phyloP scores from a whole-genome alignment of 2,113 vertebrate species.

The Labrus mixtus region DNA sequence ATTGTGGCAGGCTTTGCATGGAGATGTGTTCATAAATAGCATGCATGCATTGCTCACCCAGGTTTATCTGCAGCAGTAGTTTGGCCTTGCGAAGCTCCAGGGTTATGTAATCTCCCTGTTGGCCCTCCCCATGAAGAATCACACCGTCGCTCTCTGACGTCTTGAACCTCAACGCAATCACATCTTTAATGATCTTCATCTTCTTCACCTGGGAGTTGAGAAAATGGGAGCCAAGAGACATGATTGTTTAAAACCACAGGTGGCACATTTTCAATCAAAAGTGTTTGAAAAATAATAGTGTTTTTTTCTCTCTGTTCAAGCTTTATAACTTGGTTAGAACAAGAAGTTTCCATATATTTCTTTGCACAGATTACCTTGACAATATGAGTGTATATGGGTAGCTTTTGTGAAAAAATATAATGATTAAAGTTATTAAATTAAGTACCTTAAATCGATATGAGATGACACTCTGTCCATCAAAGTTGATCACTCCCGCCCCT shows the following conservation, averaged over 20 bases:
- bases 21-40: not conserved
- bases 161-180: slow-evolving; percentile 97
- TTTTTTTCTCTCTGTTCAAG: too few relatives aligned
- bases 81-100: slow-evolving; percentile 92
- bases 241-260: not conserved
- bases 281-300: too few relatives aligned
- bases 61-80: slow-evolving; percentile 93
- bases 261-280: not conserved
- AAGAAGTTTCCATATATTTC: too few relatives aligned
- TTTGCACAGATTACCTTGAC: too few relatives aligned
- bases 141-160: slow-evolving; percentile 96
- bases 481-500: slow-evolving; percentile 98
- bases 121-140: slow-evolving; percentile 96
- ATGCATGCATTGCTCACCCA: slow-evolving; percentile 82
- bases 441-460: slow-evolving; percentile 93
- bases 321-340: too few relatives aligned
- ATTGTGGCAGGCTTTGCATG: too few relatives aligned
- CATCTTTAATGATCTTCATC: slow-evolving; percentile 98
- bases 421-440: not conserved
- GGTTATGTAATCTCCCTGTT: slow-evolving; percentile 98
- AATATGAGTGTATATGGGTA: too few relatives aligned
- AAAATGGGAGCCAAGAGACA: slow-evolving; percentile 7
- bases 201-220: slow-evolving; percentile 88
- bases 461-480: slow-evolving; percentile 95
- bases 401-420: not conserved